Evolutionary conservation across 2,113 vertebrate species (phyloP).

Genomic region (Amblyopsis rosae): DNA sequence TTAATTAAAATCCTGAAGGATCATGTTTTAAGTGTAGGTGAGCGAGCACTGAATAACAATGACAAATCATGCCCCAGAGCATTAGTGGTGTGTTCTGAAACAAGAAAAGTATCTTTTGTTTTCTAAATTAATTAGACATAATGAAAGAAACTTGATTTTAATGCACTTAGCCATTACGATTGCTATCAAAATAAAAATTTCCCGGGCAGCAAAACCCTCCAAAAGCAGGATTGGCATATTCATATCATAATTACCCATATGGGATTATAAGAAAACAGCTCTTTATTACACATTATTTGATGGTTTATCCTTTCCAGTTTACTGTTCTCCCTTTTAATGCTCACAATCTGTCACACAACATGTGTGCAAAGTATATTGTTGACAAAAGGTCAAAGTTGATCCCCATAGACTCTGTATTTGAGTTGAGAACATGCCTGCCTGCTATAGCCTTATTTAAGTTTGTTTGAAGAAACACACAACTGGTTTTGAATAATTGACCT

Average conservation of each 20-base stretch:
- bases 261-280: constrained; percentile 68
- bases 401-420: background rate
- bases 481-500: background rate
- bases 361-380: constrained; percentile 10
- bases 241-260: constrained; percentile 71
- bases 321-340: constrained; percentile 35
- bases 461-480: background rate
- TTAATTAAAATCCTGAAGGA: constrained; percentile 85
- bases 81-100: constrained; percentile 67
- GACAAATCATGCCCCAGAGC: constrained; percentile 76
- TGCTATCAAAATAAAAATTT: constrained; percentile 54
- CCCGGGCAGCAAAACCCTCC: constrained; percentile 54
- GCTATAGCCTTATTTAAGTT: background rate
- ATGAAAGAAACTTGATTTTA: constrained; percentile 49
- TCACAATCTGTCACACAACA: constrained; percentile 15
- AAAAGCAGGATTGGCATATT: constrained; percentile 70
- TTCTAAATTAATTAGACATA: constrained; percentile 62
- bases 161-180: constrained; percentile 26
- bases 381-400: constrained; percentile 7
- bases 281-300: constrained; percentile 72
- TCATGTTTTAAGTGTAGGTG: constrained; percentile 83
- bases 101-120: constrained; percentile 55
- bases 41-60: constrained; percentile 79
- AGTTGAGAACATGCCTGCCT: no score
- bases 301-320: constrained; percentile 50